Evolutionary conservation across 2,888 invertebrate genomes (phyloP).

Genomic region (Drosophila barbarae): DNA sequence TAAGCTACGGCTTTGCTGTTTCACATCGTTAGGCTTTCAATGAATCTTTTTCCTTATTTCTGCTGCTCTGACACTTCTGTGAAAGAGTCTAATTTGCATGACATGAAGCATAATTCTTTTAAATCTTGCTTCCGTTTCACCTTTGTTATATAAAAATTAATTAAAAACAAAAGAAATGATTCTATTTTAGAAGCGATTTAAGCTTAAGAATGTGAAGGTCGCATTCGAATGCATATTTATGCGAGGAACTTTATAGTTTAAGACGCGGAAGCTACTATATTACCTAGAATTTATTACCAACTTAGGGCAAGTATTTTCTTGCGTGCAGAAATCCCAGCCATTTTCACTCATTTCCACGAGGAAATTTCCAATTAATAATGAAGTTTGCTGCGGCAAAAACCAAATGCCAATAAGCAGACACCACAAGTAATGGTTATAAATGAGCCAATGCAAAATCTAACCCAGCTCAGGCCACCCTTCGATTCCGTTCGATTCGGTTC

Average conservation of each 20-base stretch:
- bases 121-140: background rate
- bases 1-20: background rate
- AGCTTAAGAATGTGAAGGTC: background rate
- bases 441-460: constrained; percentile 12
- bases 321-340: constrained; percentile 6
- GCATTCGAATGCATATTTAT: background rate
- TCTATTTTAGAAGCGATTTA: background rate
- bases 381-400: background rate
- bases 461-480: constrained; percentile 2
- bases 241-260: background rate
- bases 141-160: constrained; percentile 4
- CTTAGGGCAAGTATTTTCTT: background rate
- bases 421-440: constrained; percentile 20
- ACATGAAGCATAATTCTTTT: background rate
- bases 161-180: background rate
- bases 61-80: background rate
- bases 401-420: constrained; percentile 21
- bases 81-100: background rate
- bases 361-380: constrained; percentile 12
- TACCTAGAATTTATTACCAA: background rate
- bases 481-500: constrained; percentile 6
- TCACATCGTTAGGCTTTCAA: background rate
- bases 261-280: background rate
- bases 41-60: background rate
- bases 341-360: background rate